Base-by-base conservation (phyloP, 35 echinoderm and acorn worm species). In the Anneissia japonica region DNA sequence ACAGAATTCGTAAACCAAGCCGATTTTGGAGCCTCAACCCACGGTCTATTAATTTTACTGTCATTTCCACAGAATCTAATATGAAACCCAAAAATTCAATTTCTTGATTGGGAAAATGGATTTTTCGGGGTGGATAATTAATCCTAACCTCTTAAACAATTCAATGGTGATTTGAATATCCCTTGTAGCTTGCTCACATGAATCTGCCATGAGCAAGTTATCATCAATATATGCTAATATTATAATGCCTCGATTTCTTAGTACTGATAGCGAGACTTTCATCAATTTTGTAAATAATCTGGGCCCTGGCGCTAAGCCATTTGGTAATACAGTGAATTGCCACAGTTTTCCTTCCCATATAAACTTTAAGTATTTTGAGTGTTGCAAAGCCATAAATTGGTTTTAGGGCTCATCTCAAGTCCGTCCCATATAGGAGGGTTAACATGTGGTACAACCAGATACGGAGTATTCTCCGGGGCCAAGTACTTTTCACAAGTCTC, bases 361-460 rank as follows among this genome's bases (percentile, higher is more conserved):
- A 84, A 94, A 90, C 36, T 86, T 83, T 0, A 94, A 46, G 39
- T 87, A 87, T 84, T 94, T 87, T n/a, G n/a, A n/a, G n/a, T n/a
- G n/a, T n/a, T n/a, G n/a, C n/a, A n/a, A n/a, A n/a, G n/a, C n/a
- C n/a, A n/a, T n/a, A n/a, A n/a, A n/a, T n/a, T n/a, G n/a, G n/a
- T n/a, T n/a, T n/a, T n/a, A n/a, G n/a, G n/a, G n/a, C n/a, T n/a
- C n/a, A n/a, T n/a, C n/a, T n/a, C n/a, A n/a, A n/a, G n/a, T n/a
- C n/a, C n/a, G n/a, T n/a, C n/a, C n/a, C n/a, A n/a, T n/a, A n/a
- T n/a, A n/a, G n/a, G n/a, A n/a, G n/a, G n/a, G n/a, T n/a, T n/a
- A n/a, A n/a, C n/a, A n/a, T n/a, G n/a, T n/a, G n/a, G n/a, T n/a
- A n/a, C n/a, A n/a, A n/a, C n/a, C n/a, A n/a, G n/a, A n/a, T n/a